phyloP scores from a whole-genome alignment of 2,888 invertebrate genomes.

The Chouioia cunea region DNA sequence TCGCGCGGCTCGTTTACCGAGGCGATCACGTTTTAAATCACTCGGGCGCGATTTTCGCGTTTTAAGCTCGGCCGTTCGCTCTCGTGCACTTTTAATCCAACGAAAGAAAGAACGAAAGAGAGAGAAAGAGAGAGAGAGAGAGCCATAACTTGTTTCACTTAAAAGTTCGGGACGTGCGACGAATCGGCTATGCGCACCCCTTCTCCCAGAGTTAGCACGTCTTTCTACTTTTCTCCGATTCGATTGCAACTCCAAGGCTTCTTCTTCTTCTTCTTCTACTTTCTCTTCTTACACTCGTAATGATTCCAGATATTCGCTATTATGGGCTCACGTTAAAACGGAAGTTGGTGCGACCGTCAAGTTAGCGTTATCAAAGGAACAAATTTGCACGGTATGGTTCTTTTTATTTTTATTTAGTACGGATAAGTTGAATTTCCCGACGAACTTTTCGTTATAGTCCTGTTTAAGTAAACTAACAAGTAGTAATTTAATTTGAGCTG shows the following conservation, averaged over 20 bases:
- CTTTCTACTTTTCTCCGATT: constrained; percentile 12
- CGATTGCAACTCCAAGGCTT: constrained; percentile 25
- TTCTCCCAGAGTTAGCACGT: constrained; percentile 34
- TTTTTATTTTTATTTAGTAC: not conserved
- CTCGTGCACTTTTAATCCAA: not conserved
- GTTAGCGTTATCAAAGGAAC: too few species aligned
- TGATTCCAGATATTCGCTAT: not conserved
- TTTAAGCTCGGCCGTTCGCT: constrained; percentile 3
- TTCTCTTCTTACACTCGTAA: not conserved
- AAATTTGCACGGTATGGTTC: too few species aligned
- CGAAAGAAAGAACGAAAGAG: constrained; percentile 11
- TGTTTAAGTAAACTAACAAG: too few species aligned
- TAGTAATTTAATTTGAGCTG: too few species aligned
- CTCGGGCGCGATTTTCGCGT: constrained; percentile 27
- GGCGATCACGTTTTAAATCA: constrained; percentile 38
- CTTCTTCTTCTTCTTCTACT: not conserved
- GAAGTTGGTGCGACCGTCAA: too few species aligned
- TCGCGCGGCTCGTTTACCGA: constrained; percentile 30
- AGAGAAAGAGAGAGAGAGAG: constrained; percentile 29
- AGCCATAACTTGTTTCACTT: constrained; percentile 55
- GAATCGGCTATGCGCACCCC: constrained; percentile 48
- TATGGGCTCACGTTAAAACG: too few species aligned
- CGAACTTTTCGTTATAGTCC: too few species aligned
- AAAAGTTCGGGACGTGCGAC: constrained; percentile 56
- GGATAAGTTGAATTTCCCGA: too few species aligned